Percentiles rank a stretch among this genome's conserved stretches.
Conservation (phyloP, 1,140 invertebrate genomes). For the Acromyrmex charruanus region DNA sequence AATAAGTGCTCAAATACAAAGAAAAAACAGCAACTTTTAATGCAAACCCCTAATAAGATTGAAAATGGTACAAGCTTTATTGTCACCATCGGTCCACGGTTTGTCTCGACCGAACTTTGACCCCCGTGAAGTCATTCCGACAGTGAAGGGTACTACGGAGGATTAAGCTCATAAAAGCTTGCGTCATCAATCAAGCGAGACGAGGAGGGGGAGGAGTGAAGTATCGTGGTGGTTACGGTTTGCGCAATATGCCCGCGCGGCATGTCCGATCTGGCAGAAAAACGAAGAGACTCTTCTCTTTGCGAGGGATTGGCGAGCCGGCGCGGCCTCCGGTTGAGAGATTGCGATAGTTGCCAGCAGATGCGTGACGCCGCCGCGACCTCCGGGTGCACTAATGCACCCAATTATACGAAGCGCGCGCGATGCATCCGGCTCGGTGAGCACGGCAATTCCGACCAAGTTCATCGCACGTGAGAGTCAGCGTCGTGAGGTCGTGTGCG, state of each 20-base stretch:
- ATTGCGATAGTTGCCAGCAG: conserved; percentile 47
- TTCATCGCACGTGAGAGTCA: conserved; percentile 48
- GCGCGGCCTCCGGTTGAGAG: conserved; percentile 1
- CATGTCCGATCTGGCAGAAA: conserved; percentile 35
- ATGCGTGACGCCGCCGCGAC: conserved; percentile 32
- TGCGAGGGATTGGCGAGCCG: neutral
- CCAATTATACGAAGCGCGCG: conserved; percentile 55
- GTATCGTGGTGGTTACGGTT: conserved; percentile 8
- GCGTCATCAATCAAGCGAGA: conserved; percentile 45
- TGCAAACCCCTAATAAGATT: neutral
- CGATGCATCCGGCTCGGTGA: conserved; percentile 59
- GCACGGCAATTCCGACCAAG: conserved; percentile 56
- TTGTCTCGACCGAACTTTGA: neutral
- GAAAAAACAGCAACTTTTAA: too few species aligned
- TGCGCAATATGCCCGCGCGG: conserved; percentile 3
- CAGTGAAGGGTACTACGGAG: neutral
- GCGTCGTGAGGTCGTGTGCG: conserved; percentile 2
- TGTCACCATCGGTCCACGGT: neutral
- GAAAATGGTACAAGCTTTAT: neutral
- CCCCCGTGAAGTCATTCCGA: too few species aligned
- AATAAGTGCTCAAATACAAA: too few species aligned
- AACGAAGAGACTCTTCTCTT: conserved; percentile 17
- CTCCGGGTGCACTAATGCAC: conserved; percentile 27
- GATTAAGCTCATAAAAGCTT: conserved; percentile 41
- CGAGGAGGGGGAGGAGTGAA: neutral